Evolutionary conservation across 2,113 vertebrate species (phyloP), one percentile per base, ranked within the genome.

Genomic region (Neodon shergylaensis): DNA sequence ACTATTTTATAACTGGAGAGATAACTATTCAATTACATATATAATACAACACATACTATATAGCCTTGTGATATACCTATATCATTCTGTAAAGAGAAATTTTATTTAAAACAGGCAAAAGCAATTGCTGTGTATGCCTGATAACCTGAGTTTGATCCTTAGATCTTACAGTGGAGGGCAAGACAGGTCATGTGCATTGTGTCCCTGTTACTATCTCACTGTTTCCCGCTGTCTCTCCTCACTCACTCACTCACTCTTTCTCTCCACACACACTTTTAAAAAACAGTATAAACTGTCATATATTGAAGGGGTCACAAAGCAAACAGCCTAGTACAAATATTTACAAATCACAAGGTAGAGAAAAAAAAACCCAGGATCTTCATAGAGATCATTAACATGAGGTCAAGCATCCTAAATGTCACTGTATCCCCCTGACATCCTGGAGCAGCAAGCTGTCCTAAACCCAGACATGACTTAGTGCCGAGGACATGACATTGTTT

Each of bases 241-340:
- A n/a, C n/a, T n/a, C n/a, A n/a, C 24, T 47, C 76, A 9, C 7
- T 42, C 24, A 16, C 42, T 24, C 72, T 76, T 5, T 26, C 42
- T 31, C 42, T 47, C 68, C 68, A 70, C 36, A 58, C 68, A n/a
- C 36, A 72, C n/a, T 76, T 76, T 39, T 21, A 21, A 33, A 78
- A 79, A 78, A 79, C 77, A 33, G 31, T 52, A 52, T 52, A 79
- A 95, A 92, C 4, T 86, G 44, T 16, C 86, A 79, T 77, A 94
- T 58, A 96, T 83, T 61, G 68, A 91, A 93, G 58, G 42, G 0
- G 81, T 2, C 31, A 90, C 11, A 87, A 2, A 92, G 70, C 24
- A 95, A 95, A 89, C 7, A 81, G 19, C 44, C 8, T 82, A 33
- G 79, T 92, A 88, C 89, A 96, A 87, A 72, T 88, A 91, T 63